phyloP scores from a whole-genome alignment of 2,888 invertebrate genomes.

The Apotomis capreana region DNA sequence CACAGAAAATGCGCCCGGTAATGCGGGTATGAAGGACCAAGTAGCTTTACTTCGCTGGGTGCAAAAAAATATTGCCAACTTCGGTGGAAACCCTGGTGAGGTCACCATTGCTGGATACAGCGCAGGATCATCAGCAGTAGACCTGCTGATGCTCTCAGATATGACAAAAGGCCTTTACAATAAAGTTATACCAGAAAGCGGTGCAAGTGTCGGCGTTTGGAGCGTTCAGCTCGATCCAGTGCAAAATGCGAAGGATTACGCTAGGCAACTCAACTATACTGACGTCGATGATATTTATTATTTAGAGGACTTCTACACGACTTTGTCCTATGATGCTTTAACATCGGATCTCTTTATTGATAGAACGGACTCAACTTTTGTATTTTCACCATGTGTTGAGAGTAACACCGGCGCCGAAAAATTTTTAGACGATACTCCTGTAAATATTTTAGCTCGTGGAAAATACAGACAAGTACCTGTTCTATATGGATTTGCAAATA shows the following conservation, averaged over 20 bases:
- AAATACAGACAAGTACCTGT: slow-evolving; percentile 54
- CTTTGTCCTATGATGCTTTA: slow-evolving; percentile 5
- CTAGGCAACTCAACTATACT: slow-evolving; percentile 20
- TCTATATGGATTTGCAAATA: slow-evolving; percentile 56
- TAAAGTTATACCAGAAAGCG: slow-evolving; percentile 44
- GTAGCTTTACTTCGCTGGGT: slow-evolving; percentile 44
- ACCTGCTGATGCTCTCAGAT: slow-evolving; percentile 41
- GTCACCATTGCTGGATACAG: slow-evolving; percentile 44
- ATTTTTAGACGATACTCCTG: slow-evolving; percentile 57
- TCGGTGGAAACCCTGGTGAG: slow-evolving; percentile 44
- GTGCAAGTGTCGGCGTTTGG: slow-evolving; percentile 33
- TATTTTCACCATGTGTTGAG: slow-evolving; percentile 33
- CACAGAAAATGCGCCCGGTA: slow-evolving; percentile 44
- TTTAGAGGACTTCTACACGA: slow-evolving; percentile 22
- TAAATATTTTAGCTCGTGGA: slow-evolving; percentile 53
- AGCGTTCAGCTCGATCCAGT: slow-evolving; percentile 34
- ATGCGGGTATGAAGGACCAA: slow-evolving; percentile 46
- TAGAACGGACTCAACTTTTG: slow-evolving; percentile 3
- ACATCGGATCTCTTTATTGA: not conserved
- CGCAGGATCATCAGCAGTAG: slow-evolving; percentile 42
- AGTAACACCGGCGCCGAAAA: slow-evolving; percentile 40
- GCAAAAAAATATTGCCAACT: slow-evolving; percentile 42
- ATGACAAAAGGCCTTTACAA: slow-evolving; percentile 41
- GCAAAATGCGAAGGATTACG: slow-evolving; percentile 28
- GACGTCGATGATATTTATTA: slow-evolving; percentile 15